Base-by-base conservation (phyloP, 2,888 invertebrate species). In the Danaus chrysippus region DNA sequence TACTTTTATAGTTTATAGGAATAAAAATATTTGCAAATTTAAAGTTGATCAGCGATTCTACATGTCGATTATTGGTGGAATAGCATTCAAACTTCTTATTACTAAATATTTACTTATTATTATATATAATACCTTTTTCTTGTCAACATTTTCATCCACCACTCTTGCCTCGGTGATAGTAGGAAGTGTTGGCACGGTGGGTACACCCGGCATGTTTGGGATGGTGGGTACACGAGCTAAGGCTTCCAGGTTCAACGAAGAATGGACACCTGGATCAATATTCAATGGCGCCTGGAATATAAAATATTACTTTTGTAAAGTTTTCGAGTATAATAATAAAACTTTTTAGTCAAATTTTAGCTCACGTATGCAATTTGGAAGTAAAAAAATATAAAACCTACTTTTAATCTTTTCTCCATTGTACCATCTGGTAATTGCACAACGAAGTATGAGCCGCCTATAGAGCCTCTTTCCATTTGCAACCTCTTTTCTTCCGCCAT, bases 401-500 rank as follows among this genome's bases (percentile, higher is more conserved):
- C 95, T 91, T 97, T 97, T 92, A 96, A 91, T 76, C 97, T 92
- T 76, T 95, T 95, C 81, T 97, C 97, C 95, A 96, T 96, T 13
- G 96, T 95, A 66, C 97, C 97, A 76, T 98, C 97, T 2, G 97
- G 97, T 70, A 97, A 89, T 77, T 97, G 96, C 2, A 97, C 97
- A 84, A 94, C 89, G 81, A 97, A 96, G 84, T 95, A 97, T 0
- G 96, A 96, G 11, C 96, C 96, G 11, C 95, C 96, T 66, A 97
- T 95, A 41, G 97, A 97, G 0, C 97, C 97, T 44, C 96, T 92
- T 82, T 97, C 97, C 95, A 97, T 94, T 84, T 97, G 97, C 78
- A 96, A 92, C 65, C 96, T 92, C 75, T 97, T 96, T 80, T 98
- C 98, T 83, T 98, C 97, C 9, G 97, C 97, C 96, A 98, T 97